Evolutionary conservation across 64 coral and sea anemone genomes (phyloP).

Genomic region (Exaiptasia diaphana): DNA sequence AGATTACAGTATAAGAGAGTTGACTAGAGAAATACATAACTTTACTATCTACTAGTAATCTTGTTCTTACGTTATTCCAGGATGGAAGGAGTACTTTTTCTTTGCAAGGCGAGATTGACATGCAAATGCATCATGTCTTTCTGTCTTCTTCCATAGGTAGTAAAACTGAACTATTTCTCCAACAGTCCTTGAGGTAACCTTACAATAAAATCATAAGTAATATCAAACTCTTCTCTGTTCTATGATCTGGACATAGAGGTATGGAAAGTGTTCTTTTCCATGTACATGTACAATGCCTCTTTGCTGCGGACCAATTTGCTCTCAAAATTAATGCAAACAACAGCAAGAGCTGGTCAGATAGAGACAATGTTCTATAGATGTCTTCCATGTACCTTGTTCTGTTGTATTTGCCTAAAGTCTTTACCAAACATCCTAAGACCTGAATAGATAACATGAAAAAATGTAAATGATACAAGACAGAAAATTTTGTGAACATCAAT

Average conservation of each 20-base stretch:
- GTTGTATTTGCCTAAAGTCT: slow-evolving; percentile 91
- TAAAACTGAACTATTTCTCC: slow-evolving; percentile 98
- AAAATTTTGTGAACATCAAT: too few species aligned
- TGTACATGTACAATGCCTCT: background rate
- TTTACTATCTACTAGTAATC: too few species aligned
- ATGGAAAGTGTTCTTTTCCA: background rate
- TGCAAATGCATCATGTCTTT: slow-evolving; percentile 97
- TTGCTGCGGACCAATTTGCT: too few species aligned
- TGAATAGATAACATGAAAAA: slow-evolving; percentile 6
- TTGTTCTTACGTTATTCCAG: slow-evolving; percentile 96
- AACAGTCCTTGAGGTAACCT: slow-evolving; percentile 90
- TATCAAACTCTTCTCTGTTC: too few species aligned
- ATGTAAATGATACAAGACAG: background rate
- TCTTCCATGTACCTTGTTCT: slow-evolving; percentile 94
- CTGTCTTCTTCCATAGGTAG: slow-evolving; percentile 99
- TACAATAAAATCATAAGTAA: background rate
- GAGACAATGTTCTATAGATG: background rate
- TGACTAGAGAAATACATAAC: too few species aligned
- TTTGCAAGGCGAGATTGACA: slow-evolving; percentile 87
- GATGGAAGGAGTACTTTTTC: slow-evolving; percentile 97
- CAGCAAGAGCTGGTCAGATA: too few species aligned
- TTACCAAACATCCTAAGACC: slow-evolving; percentile 90
- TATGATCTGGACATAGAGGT: too few species aligned
- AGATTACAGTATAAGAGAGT: too few species aligned
- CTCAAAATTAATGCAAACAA: too few species aligned